phyloP scores from a whole-genome alignment of 64 coral and sea anemone genomes.

The Stylophora pistillata region DNA sequence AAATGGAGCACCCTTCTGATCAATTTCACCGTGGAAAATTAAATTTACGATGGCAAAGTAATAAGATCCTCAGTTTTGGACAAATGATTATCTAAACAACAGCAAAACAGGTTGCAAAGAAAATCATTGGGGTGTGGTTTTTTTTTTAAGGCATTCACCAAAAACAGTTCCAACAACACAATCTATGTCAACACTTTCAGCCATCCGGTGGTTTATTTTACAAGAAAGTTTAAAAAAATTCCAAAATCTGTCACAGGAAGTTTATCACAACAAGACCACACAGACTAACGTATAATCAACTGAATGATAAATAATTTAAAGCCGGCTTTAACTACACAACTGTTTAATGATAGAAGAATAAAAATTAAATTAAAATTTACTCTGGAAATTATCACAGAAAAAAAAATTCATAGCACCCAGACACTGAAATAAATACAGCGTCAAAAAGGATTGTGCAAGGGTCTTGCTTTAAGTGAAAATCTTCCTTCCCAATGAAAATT shows the following conservation, averaged over 20 bases:
- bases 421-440: too few species aligned
- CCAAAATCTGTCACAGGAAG: neutral
- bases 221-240: too few species aligned
- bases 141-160: neutral
- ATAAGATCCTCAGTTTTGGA: neutral
- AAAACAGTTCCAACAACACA: neutral
- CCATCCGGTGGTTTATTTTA: too few species aligned
- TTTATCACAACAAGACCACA: neutral
- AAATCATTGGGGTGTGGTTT: neutral
- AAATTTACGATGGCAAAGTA: neutral
- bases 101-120: neutral
- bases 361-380: neutral
- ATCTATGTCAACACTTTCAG: neutral
- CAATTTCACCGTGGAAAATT: neutral
- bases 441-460: too few species aligned
- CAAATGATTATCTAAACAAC: neutral
- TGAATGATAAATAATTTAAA: neutral
- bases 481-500: too few species aligned
- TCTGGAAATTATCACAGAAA: too few species aligned
- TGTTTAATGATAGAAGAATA: neutral
- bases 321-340: neutral
- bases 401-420: too few species aligned
- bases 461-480: too few species aligned
- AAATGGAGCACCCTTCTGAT: neutral
- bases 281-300: neutral